Evolutionary conservation across 2,113 vertebrate species (phyloP).

Genomic region (Pelobates fuscus): DNA sequence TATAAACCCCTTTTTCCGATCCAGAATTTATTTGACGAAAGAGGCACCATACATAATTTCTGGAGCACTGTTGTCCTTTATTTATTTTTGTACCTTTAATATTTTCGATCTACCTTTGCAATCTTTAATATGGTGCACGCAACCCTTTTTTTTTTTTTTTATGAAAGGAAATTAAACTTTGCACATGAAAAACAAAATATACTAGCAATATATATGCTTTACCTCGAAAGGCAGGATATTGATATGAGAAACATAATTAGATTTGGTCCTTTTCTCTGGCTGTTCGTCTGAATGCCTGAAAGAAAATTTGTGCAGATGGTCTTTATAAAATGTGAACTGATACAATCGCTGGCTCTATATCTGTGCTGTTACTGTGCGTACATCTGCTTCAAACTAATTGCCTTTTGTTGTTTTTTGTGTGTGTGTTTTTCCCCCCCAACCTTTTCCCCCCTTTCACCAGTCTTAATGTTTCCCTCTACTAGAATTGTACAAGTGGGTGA

Average conservation of each 20-base stretch:
- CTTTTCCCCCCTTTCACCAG: conserved; percentile 58
- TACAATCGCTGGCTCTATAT: conserved; percentile 57
- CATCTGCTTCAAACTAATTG: conserved; percentile 63
- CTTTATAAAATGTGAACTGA: conserved; percentile 63
- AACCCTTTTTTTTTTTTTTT: conserved; percentile 12
- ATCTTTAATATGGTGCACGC: conserved; percentile 5
- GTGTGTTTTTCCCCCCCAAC: conserved; percentile 50
- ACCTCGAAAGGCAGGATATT: conserved; percentile 52
- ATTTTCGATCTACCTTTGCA: background rate
- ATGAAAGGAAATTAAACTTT: conserved; percentile 69
- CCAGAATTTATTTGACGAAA: too few relatives aligned
- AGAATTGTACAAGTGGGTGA: conserved; percentile 56
- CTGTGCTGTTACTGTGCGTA: conserved; percentile 52
- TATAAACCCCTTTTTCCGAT: too few relatives aligned
- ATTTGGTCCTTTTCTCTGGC: conserved; percentile 55
- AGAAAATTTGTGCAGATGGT: conserved; percentile 60
- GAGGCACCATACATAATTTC: too few relatives aligned
- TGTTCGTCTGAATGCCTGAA: conserved; percentile 57
- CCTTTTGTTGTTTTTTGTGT: too few relatives aligned
- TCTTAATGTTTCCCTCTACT: conserved; percentile 54
- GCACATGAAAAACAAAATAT: conserved; percentile 55
- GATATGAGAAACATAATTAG: conserved; percentile 58
- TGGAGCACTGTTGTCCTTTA: too few relatives aligned
- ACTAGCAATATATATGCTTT: conserved; percentile 15
- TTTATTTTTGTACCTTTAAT: background rate